phyloP scores from a whole-genome alignment of 2,797 vertebrate species.

The Acanthurus lineatus region DNA sequence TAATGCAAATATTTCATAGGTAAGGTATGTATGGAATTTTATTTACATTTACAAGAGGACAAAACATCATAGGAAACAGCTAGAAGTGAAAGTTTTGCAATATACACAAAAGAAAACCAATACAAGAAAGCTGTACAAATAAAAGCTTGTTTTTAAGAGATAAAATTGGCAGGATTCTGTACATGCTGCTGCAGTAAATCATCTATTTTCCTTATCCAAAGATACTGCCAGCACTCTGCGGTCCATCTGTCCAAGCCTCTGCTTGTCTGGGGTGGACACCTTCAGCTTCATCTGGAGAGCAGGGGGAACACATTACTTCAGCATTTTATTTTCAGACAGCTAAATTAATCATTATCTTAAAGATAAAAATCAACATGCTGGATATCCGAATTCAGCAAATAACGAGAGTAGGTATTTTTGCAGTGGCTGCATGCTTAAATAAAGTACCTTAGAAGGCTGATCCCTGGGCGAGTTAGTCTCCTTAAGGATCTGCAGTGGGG shows the following conservation, averaged over 20 bases:
- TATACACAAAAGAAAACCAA: constrained; percentile 13
- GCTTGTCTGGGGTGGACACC: constrained; percentile 82
- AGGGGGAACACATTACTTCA: neutral
- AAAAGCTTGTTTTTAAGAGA: constrained; percentile 52
- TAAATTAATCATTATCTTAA: neutral
- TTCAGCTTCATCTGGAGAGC: constrained; percentile 81
- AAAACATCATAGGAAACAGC: constrained; percentile 39
- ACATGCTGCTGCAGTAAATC: constrained; percentile 21
- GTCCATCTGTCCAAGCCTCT: constrained; percentile 75
- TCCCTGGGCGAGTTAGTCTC: constrained; percentile 87
- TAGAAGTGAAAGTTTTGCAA: neutral
- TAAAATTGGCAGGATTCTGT: constrained; percentile 14
- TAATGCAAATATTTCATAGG: neutral
- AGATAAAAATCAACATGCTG: neutral
- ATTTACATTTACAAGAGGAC: constrained; percentile 79
- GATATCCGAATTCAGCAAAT: neutral
- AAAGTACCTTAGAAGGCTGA: constrained; percentile 76
- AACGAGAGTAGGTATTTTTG: neutral
- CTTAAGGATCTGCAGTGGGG: constrained; percentile 91
- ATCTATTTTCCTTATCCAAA: constrained; percentile 85
- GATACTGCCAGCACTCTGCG: constrained; percentile 75
- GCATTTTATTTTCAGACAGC: neutral
- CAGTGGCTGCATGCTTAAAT: neutral
- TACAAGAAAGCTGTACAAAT: constrained; percentile 57
- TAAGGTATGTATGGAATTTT: constrained; percentile 43